Evolutionary conservation across 2,797 vertebrate species (phyloP), one percentile per base, ranked within the genome.

Genomic region (Anas georgica): DNA sequence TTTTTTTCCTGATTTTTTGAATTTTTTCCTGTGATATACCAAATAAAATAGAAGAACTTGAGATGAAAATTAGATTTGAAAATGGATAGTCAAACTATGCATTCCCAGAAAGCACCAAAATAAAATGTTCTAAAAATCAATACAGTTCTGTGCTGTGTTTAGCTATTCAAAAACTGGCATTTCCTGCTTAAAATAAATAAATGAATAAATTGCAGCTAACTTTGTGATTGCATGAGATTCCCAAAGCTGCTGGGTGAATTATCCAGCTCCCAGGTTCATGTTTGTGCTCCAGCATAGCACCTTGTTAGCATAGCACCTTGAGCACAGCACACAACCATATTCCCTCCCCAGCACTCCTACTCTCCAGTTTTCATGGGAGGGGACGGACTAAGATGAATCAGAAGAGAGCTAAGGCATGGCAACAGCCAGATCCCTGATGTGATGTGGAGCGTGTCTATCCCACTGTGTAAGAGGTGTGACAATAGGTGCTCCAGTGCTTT

Each of bases 171-270:
- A 77, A 60, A 54, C 29, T 28, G 37, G 20, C 28, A 50, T 81
- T 68, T 88, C 13, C 28, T 54, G 7, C n/a, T 88, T 10, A 29
- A 66, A 66, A 68, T 50, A 25, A 33, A 45, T 31, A 60, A 56
- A 23, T 28, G 63, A 55, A 3, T 3, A 60, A 63, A 60, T 23
- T 41, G 3, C 12, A 35, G 8, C 33, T 78, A 39, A 4, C 74
- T 92, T 84, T 91, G 31, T 62, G 59, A 43, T 81, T 91, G 76
- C 1, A 1, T 76, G 68, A 62, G 62, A 14, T 62, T 93, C 75
- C 41, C 45, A 85, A 77, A 89, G 46, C 48, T 94, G 45, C 66
- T 81, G 77, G 37, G 46, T 94, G 76, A 92, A 72, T 91, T 94
- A 86, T 66, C 45, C 83, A 92, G 66, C 79, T 90, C 68, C 70